Percentiles rank a stretch among this genome's conserved stretches.
These are phyloP conservation scores for Chrosomus eos DNA, from an alignment of 2,797 vertebrate species.

Conservation along the genomic window DNA sequence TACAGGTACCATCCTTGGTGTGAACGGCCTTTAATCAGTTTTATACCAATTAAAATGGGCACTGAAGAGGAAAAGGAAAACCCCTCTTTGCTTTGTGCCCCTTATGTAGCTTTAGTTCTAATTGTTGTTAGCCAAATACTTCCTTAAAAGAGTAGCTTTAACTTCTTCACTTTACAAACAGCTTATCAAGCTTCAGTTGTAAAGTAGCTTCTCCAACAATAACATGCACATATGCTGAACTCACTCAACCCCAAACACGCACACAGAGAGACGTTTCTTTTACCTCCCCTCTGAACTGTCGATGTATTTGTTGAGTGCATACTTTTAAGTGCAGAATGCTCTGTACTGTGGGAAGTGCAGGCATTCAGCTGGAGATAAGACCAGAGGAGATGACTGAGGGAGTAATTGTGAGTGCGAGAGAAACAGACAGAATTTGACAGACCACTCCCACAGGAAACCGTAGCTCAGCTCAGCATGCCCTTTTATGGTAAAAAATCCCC, in stretches of 20 bases:
- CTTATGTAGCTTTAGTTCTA: not conserved
- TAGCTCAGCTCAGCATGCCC: conserved; percentile 49
- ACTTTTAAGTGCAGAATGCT: conserved; percentile 25
- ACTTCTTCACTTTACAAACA: not conserved
- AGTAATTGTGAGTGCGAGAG: conserved; percentile 53
- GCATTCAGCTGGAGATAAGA: conserved; percentile 45
- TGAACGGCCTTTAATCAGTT: not conserved
- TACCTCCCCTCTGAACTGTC: not conserved
- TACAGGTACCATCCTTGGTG: not conserved
- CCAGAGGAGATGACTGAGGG: conserved; percentile 18
- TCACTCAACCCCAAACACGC: not conserved
- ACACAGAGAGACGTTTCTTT: not conserved
- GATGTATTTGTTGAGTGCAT: conserved; percentile 9
- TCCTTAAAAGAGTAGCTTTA: not conserved
- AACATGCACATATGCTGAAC: not conserved
- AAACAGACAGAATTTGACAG: conserved; percentile 62
- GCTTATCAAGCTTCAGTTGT: not conserved
- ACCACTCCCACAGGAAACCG: conserved; percentile 70
- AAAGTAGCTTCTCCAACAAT: not conserved
- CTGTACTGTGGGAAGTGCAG: conserved; percentile 9
- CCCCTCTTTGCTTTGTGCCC: not conserved
- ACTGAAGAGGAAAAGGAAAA: not conserved
- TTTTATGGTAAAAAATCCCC: conserved; percentile 80
- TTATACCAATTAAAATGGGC: not conserved
- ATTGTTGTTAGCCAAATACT: not conserved